These are phyloP conservation scores for Potorous gilbertii DNA, from an alignment of 2,797 vertebrate genomes.

Conservation along the genomic window DNA sequence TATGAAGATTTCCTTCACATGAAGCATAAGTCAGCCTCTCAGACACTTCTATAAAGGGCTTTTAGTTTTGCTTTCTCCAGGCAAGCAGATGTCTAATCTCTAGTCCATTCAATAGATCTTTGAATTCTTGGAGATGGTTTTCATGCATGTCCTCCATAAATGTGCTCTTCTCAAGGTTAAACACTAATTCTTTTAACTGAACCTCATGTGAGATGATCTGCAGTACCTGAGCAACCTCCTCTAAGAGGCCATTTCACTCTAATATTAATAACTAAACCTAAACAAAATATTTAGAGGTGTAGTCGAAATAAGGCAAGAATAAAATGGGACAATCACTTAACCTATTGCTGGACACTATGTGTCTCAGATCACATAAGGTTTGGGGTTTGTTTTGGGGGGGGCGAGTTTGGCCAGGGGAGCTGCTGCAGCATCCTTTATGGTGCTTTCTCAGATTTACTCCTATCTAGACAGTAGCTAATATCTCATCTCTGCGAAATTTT, in stretches of 20 bases:
- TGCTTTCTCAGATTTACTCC: background rate
- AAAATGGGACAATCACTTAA: background rate
- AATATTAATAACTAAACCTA: background rate
- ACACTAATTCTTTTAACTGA: background rate
- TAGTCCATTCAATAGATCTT: background rate
- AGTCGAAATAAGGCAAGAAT: background rate
- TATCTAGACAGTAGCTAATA: background rate
- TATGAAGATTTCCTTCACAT: background rate
- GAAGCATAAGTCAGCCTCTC: background rate
- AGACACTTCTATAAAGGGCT: background rate
- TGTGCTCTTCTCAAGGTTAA: background rate
- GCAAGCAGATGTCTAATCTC: background rate
- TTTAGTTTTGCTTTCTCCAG: background rate
- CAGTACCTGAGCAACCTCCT: background rate
- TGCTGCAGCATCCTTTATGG: background rate
- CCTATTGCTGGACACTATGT: background rate
- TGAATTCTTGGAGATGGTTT: background rate
- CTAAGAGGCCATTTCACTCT: background rate
- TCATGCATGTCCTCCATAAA: background rate
- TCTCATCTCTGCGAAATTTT: background rate
- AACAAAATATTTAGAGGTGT: background rate
- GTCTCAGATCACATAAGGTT: background rate
- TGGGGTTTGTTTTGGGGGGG: too few species aligned
- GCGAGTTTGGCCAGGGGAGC: background rate
- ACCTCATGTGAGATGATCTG: background rate